Percentiles rank a stretch among this genome's conserved stretches.
Conservation (phyloP, 2,888 invertebrate genomes). For the Epistrophella euchroma region DNA sequence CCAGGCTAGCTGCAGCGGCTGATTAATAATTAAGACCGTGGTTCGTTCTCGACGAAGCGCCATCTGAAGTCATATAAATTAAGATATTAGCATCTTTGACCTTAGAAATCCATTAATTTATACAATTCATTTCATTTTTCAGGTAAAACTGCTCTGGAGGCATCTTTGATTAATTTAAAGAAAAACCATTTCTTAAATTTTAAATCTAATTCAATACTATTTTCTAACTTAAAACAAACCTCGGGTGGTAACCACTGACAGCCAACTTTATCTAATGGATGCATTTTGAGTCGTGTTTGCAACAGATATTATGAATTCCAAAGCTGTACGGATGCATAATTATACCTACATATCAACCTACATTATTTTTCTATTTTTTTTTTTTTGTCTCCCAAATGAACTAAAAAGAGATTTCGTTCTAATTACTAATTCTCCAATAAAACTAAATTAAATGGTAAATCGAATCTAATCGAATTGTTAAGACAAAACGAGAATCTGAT, state of each 20-base stretch:
- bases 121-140: too few species aligned
- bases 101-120: too few species aligned
- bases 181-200: too few species aligned
- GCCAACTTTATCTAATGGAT: constrained; percentile 28
- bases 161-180: too few species aligned
- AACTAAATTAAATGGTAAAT: constrained; percentile 71
- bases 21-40: too few species aligned
- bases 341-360: not conserved
- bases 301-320: constrained; percentile 19
- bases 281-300: constrained; percentile 19
- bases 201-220: too few species aligned
- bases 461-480: constrained; percentile 59
- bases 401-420: constrained; percentile 45
- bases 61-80: too few species aligned
- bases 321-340: constrained; percentile 2
- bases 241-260: not conserved
- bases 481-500: constrained; percentile 53
- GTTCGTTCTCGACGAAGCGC: too few species aligned
- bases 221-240: not conserved
- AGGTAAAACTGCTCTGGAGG: too few species aligned
- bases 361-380: constrained; percentile 10
- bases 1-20: too few species aligned
- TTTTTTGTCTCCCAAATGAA: not conserved
- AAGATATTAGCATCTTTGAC: too few species aligned
- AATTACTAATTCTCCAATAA: constrained; percentile 52